These are phyloP conservation scores for Corythornis madagascariensis DNA, from an alignment of 2,113 vertebrate genomes.

Conservation along the genomic window DNA sequence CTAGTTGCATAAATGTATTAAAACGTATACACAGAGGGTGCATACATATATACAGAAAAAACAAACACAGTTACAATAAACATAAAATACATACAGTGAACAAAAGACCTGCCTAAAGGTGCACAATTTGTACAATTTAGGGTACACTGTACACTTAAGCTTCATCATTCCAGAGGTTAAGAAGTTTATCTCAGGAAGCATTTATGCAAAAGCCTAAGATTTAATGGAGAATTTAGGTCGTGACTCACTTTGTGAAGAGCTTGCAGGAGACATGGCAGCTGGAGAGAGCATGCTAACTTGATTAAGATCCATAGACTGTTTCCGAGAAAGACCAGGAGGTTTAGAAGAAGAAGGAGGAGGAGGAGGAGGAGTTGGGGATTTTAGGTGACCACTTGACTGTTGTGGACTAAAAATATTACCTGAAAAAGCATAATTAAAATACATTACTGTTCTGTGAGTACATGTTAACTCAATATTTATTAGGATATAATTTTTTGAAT, in stretches of 20 bases:
- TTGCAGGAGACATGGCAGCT: slow-evolving; percentile 90
- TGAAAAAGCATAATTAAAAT: slow-evolving; percentile 47
- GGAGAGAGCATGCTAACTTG: slow-evolving; percentile 94
- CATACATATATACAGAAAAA: slow-evolving; percentile 77
- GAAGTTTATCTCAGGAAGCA: slow-evolving; percentile 66
- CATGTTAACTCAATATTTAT: not conserved
- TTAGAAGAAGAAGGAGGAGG: slow-evolving; percentile 78
- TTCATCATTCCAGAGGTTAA: slow-evolving; percentile 70
- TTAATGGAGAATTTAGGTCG: slow-evolving; percentile 76
- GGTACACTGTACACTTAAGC: slow-evolving; percentile 67
- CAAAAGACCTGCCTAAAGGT: slow-evolving; percentile 74
- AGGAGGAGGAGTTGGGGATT: slow-evolving; percentile 92
- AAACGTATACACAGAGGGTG: slow-evolving; percentile 79
- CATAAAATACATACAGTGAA: slow-evolving; percentile 79
- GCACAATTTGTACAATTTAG: slow-evolving; percentile 71
- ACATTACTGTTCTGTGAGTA: not conserved
- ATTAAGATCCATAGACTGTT: slow-evolving; percentile 91
- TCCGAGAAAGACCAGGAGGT: slow-evolving; percentile 89
- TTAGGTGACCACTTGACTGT: slow-evolving; percentile 90
- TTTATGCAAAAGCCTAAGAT: slow-evolving; percentile 76
- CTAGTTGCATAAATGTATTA: slow-evolving; percentile 65
- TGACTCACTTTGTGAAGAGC: slow-evolving; percentile 95
- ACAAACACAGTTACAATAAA: slow-evolving; percentile 79
- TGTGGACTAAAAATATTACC: slow-evolving; percentile 85
- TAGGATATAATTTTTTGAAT: not conserved